phyloP scores from a whole-genome alignment of 2,797 vertebrate genomes.

The Xenopus petersii region DNA sequence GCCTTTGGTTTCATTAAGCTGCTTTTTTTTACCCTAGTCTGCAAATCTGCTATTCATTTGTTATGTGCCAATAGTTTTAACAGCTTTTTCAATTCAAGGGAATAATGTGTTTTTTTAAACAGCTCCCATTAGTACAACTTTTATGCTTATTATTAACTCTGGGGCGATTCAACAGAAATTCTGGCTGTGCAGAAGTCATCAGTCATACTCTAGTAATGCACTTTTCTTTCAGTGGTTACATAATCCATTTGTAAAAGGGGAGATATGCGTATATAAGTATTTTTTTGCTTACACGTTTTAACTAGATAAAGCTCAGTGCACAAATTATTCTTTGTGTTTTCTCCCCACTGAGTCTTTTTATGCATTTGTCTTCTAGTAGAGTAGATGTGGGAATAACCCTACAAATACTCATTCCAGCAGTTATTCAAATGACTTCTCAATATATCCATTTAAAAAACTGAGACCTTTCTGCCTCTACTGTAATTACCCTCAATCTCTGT shows the following conservation, averaged over 20 bases:
- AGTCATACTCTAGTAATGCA: slow-evolving; percentile 12
- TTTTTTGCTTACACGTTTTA: no score
- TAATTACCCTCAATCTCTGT: no score
- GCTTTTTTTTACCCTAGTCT: slow-evolving; percentile 55
- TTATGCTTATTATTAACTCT: slow-evolving; percentile 34
- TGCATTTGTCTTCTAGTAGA: no score
- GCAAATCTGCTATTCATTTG: slow-evolving; percentile 55
- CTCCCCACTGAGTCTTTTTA: no score
- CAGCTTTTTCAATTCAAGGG: slow-evolving; percentile 52
- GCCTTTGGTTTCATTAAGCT: slow-evolving; percentile 51
- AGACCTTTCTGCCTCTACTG: no score
- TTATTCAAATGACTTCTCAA: no score
- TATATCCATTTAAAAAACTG: no score
- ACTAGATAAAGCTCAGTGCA: no score
- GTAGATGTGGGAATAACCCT: no score
- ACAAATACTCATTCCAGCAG: no score
- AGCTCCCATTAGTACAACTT: slow-evolving; percentile 39
- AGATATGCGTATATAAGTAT: background rate
- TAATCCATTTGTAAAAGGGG: background rate
- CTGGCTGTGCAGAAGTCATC: slow-evolving; percentile 1
- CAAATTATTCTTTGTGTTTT: no score
- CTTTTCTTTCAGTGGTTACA: background rate
- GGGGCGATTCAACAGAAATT: slow-evolving; percentile 17
- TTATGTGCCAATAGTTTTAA: slow-evolving; percentile 61
- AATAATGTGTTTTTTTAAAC: slow-evolving; percentile 41